These are phyloP conservation scores for Podargus strigoides DNA, from an alignment of 2,797 vertebrate species.

Conservation along the genomic window DNA sequence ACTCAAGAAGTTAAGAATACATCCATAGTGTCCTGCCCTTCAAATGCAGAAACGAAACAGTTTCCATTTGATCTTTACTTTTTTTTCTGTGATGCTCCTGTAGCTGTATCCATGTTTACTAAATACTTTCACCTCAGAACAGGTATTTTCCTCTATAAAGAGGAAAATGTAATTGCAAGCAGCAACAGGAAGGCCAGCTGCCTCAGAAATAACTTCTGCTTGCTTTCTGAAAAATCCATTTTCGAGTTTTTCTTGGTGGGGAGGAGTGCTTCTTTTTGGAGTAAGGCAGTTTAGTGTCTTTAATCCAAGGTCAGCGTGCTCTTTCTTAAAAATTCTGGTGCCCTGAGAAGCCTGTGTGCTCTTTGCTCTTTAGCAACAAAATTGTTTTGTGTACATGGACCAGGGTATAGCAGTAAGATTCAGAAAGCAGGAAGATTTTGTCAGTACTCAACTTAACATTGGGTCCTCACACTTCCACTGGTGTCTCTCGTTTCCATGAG, in stretches of 20 bases:
- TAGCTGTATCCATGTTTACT: not conserved
- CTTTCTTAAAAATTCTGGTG: not conserved
- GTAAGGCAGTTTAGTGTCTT: not conserved
- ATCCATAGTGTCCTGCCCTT: not conserved
- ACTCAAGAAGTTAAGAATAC: not conserved
- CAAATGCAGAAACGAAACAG: not conserved
- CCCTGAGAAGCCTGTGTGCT: not conserved
- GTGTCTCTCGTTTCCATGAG: not conserved
- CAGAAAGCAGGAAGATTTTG: not conserved
- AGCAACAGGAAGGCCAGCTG: not conserved
- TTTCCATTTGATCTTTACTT: not conserved
- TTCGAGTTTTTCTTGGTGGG: not conserved
- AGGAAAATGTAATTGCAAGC: constrained; percentile 2
- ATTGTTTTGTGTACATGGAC: not conserved
- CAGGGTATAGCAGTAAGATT: not conserved
- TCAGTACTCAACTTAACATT: not conserved
- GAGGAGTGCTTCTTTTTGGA: not conserved
- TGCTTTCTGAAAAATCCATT: not conserved
- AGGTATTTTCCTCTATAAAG: constrained; percentile 16
- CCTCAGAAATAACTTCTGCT: not conserved
- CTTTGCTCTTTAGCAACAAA: not conserved
- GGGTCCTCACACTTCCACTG: not conserved
- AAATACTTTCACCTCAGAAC: constrained; percentile 29
- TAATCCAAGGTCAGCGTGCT: not conserved
- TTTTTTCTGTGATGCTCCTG: not conserved